These are phyloP conservation scores for Melopsittacus undulatus DNA, from an alignment of 2,797 vertebrate species.

Conservation along the genomic window DNA sequence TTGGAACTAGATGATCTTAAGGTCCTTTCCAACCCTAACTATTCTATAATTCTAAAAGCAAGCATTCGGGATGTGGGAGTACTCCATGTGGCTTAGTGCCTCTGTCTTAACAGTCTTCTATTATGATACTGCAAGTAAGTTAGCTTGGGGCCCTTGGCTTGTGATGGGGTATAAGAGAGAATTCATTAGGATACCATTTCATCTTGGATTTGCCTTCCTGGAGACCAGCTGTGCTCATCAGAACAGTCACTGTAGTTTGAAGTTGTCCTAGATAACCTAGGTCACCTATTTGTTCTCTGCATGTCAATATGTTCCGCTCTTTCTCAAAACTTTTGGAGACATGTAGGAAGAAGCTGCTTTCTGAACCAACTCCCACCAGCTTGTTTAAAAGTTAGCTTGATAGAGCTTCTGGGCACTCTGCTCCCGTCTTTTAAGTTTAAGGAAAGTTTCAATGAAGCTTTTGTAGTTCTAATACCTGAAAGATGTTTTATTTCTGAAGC, in stretches of 20 bases:
- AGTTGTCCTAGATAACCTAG: not conserved
- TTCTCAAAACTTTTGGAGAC: not conserved
- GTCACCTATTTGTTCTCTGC: not conserved
- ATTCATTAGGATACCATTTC: not conserved
- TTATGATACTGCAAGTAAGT: not conserved
- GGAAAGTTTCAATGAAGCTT: constrained; percentile 8
- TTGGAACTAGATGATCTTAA: too few relatives aligned
- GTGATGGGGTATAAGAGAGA: not conserved
- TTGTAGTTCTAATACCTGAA: not conserved
- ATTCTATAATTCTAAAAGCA: not conserved
- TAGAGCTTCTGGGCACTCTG: not conserved
- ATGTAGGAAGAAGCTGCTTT: not conserved
- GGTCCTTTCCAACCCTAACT: too few relatives aligned
- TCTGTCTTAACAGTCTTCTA: not conserved
- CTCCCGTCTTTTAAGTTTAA: not conserved
- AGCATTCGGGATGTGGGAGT: fast-evolving
- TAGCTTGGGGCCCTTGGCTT: not conserved
- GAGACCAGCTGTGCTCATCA: not conserved
- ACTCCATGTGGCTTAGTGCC: not conserved
- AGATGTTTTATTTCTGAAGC: not conserved
- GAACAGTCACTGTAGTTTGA: not conserved
- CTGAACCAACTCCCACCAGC: not conserved
- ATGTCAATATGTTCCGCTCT: not conserved
- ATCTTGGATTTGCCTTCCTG: not conserved
- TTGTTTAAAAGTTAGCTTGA: not conserved